Percentiles rank a stretch among this genome's conserved stretches.
Evolutionary conservation across 2,888 invertebrate genomes (phyloP).

Genomic region (Amiota minor): DNA sequence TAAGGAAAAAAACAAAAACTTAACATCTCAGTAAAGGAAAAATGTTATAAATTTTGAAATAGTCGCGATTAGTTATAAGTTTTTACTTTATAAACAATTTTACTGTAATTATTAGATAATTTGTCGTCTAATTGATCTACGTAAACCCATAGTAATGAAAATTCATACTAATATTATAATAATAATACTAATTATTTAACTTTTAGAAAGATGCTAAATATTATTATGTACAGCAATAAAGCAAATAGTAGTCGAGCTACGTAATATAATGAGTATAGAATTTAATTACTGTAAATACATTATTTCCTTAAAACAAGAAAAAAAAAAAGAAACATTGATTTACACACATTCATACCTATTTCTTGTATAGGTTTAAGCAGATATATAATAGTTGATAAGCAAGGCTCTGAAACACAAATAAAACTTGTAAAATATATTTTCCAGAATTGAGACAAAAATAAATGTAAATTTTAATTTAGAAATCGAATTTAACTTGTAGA

Average conservation of each 20-base stretch:
- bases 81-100: too few species aligned
- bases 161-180: too few species aligned
- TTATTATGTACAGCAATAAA: neutral
- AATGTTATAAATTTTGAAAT: too few species aligned
- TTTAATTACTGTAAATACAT: neutral
- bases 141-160: too few species aligned
- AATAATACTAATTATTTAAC: too few species aligned
- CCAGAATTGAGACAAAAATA: slow-evolving; percentile 26
- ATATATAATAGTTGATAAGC: slow-evolving; percentile 5
- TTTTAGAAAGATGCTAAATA: neutral
- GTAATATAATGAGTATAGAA: slow-evolving; percentile 9
- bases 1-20: neutral
- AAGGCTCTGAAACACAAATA: slow-evolving; percentile 16
- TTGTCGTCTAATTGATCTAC: too few species aligned
- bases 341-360: too few species aligned
- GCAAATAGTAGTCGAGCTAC: neutral
- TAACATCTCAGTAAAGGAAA: too few species aligned
- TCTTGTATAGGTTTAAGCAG: neutral
- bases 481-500: neutral
- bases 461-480: slow-evolving; percentile 12
- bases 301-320: neutral
- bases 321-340: neutral
- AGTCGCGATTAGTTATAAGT: too few species aligned
- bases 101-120: too few species aligned
- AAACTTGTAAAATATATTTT: slow-evolving; percentile 33